These are phyloP conservation scores for Stylophora pistillata DNA, from an alignment of 64 coral and sea anemone species.

Conservation along the genomic window DNA sequence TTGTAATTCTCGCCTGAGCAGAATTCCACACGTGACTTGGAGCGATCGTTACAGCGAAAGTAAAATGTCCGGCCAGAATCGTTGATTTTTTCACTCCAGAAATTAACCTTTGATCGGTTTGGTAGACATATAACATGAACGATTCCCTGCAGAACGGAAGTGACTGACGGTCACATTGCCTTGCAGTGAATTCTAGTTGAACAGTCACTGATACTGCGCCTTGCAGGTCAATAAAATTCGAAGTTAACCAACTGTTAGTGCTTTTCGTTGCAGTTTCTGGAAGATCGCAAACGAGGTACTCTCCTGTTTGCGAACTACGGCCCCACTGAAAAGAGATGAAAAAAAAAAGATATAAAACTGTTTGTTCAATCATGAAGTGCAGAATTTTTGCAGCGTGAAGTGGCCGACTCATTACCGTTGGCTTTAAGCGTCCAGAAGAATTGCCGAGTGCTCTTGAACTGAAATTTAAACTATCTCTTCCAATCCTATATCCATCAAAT, in stretches of 20 bases:
- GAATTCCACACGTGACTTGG: constrained; percentile 50
- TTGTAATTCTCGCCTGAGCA: not conserved
- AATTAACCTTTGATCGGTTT: constrained; percentile 17
- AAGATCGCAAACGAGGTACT: constrained; percentile 70
- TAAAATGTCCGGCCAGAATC: constrained; percentile 53
- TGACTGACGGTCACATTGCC: constrained; percentile 37
- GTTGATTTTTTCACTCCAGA: constrained; percentile 48
- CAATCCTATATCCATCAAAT: too few relatives aligned
- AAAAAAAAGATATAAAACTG: not conserved
- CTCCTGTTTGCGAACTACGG: constrained; percentile 46
- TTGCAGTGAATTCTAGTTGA: constrained; percentile 57
- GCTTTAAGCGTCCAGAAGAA: too few relatives aligned
- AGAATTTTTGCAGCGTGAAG: too few relatives aligned
- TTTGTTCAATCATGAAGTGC: not conserved
- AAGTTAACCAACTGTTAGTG: constrained; percentile 77
- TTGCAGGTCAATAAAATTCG: constrained; percentile 43
- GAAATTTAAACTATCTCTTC: too few relatives aligned
- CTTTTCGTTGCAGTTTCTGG: constrained; percentile 49
- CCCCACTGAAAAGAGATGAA: constrained; percentile 51
- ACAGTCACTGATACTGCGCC: constrained; percentile 36
- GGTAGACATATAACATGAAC: constrained; percentile 49
- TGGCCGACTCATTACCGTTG: too few relatives aligned
- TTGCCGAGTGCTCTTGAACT: too few relatives aligned
- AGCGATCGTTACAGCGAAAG: constrained; percentile 32
- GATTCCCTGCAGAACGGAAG: constrained; percentile 62